phyloP scores from a whole-genome alignment of 1,140 invertebrate species.

The Fragariocoptes setiger region DNA sequence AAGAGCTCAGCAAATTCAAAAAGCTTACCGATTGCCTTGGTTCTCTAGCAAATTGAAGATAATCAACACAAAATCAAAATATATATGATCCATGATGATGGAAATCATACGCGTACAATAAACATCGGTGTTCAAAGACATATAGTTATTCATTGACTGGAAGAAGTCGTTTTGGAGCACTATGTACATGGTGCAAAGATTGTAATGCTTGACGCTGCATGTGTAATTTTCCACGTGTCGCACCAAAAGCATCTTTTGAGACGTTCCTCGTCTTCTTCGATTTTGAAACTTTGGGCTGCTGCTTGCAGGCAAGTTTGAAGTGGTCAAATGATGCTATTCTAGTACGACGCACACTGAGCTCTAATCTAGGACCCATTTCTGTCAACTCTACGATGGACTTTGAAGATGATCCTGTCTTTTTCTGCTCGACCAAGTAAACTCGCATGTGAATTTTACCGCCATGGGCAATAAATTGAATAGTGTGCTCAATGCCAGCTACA shows the following conservation, averaged over 20 bases:
- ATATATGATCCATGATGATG: too few relatives aligned
- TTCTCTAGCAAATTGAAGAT: too few relatives aligned
- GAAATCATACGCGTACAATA: too few relatives aligned
- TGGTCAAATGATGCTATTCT: slow-evolving; percentile 65
- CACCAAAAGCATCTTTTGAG: slow-evolving; percentile 47
- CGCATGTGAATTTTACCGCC: slow-evolving; percentile 46
- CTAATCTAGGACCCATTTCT: slow-evolving; percentile 74
- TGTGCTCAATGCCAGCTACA: slow-evolving; percentile 68
- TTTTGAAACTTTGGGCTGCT: slow-evolving; percentile 19
- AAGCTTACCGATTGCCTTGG: too few relatives aligned
- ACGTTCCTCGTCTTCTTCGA: slow-evolving; percentile 66
- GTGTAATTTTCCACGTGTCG: slow-evolving; percentile 62
- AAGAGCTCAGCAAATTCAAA: too few relatives aligned
- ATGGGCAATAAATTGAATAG: slow-evolving; percentile 49
- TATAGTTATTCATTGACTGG: too few relatives aligned
- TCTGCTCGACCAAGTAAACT: slow-evolving; percentile 57
- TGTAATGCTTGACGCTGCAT: slow-evolving; percentile 56
- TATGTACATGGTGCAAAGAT: too few relatives aligned
- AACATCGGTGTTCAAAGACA: too few relatives aligned
- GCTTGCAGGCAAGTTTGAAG: slow-evolving; percentile 49
- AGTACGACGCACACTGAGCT: slow-evolving; percentile 46
- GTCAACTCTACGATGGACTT: slow-evolving; percentile 53
- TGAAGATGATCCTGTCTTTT: slow-evolving; percentile 56
- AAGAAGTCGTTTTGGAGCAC: too few relatives aligned
- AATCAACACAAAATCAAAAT: too few relatives aligned